Evolutionary conservation across 2,888 invertebrate species (phyloP).

Genomic region (Nomada lathburiana): DNA sequence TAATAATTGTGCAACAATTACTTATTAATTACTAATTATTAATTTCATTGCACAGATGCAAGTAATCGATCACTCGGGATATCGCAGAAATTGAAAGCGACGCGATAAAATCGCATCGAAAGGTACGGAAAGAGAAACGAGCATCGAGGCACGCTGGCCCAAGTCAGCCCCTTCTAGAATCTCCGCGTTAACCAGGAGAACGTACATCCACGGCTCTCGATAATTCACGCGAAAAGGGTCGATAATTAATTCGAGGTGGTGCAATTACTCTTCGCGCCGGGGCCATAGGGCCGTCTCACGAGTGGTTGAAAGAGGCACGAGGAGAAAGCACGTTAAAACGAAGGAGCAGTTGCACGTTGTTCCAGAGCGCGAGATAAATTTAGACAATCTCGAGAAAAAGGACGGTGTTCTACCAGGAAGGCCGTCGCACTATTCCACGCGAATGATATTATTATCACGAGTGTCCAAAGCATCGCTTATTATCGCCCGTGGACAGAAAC

Average conservation of each 20-base stretch:
- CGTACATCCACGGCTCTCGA: background rate
- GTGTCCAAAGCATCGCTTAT: constrained; percentile 44
- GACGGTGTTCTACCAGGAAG: constrained; percentile 67
- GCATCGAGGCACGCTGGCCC: no score
- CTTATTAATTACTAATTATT: no score
- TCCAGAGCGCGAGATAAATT: constrained; percentile 65
- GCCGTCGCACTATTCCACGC: constrained; percentile 54
- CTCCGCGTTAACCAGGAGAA: background rate
- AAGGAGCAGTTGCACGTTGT: constrained; percentile 56
- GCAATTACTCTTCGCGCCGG: constrained; percentile 31
- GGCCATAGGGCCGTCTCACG: constrained; percentile 28
- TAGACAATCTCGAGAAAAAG: constrained; percentile 68
- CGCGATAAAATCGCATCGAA: no score
- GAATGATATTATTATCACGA: constrained; percentile 63
- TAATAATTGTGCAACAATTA: no score
- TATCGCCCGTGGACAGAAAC: constrained; percentile 36
- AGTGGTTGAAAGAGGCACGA: constrained; percentile 39
- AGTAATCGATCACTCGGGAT: no score
- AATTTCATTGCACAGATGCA: no score
- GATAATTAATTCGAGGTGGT: constrained; percentile 47
- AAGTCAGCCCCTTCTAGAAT: no score
- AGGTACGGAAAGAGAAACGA: no score
- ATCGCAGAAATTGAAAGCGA: no score
- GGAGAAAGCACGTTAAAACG: constrained; percentile 41
- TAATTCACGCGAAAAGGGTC: constrained; percentile 40